Percentiles rank a stretch among this genome's conserved stretches.
phyloP scores from a whole-genome alignment of 2,113 vertebrate genomes.

The Ictalurus furcatus region DNA sequence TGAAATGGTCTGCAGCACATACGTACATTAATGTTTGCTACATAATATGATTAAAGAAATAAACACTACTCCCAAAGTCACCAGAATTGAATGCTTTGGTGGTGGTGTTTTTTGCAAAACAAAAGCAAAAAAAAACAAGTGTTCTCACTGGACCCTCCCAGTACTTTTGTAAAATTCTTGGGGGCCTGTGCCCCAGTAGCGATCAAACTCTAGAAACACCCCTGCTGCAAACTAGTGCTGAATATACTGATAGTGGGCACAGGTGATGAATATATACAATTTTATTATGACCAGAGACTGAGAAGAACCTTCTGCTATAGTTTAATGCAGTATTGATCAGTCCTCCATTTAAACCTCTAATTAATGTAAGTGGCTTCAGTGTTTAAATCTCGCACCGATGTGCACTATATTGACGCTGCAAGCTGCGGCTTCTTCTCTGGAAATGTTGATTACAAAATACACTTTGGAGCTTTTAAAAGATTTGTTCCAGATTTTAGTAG shows the following conservation, averaged over 20 bases:
- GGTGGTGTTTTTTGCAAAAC: no score
- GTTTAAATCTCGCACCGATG: conserved; percentile 42
- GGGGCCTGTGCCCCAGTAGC: no score
- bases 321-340: conserved; percentile 45
- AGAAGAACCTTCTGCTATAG: not conserved
- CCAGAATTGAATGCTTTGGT: no score
- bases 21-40: no score
- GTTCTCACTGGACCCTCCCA: no score
- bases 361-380: conserved; percentile 50
- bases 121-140: no score
- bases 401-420: conserved; percentile 26
- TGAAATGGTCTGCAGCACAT: no score
- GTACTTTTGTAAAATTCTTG: no score
- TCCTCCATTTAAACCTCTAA: conserved; percentile 45
- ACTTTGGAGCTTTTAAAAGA: conserved; percentile 21
- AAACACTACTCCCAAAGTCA: no score
- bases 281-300: not conserved
- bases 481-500: conserved; percentile 13
- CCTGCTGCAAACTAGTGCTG: not conserved
- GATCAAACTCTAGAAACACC: no score
- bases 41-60: no score
- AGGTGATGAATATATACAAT: not conserved
- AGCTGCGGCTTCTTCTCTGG: conserved; percentile 8
- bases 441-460: conserved; percentile 7
- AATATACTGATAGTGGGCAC: not conserved